Conservation (phyloP, 2,113 vertebrate genomes). For the Heterotis niloticus region DNA sequence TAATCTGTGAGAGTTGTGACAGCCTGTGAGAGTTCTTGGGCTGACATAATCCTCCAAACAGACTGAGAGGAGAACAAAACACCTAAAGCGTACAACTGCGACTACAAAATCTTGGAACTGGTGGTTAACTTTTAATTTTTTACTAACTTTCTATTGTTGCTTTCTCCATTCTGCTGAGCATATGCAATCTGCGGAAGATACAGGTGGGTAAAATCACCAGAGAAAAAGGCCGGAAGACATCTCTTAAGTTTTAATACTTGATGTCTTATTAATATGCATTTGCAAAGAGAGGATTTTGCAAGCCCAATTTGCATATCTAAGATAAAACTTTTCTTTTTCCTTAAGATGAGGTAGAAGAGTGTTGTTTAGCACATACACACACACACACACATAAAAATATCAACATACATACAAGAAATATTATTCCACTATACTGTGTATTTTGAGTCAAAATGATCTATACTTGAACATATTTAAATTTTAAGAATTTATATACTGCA, state of each 20-base stretch:
- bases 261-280: constrained; percentile 29
- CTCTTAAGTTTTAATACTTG: constrained; percentile 25
- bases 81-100: not conserved
- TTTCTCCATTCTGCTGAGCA: constrained; percentile 16
- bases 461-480: no score
- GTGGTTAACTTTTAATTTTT: constrained; percentile 4
- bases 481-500: no score
- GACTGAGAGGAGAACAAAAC: not conserved
- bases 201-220: constrained; percentile 24
- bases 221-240: constrained; percentile 13
- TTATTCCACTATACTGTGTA: no score
- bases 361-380: no score
- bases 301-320: not conserved
- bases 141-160: not conserved
- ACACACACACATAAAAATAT: no score
- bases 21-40: no score
- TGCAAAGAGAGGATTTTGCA: not conserved
- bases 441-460: no score
- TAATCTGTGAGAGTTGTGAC: no score
- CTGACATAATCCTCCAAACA: not conserved
- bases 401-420: no score
- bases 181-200: not conserved
- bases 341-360: not conserved
- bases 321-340: not conserved
- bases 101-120: not conserved